A percentile compares a stretch with the other conserved stretches of the same genome.
These are phyloP conservation scores for Lagopus muta DNA, from an alignment of 2,113 vertebrate species.

Conservation along the genomic window DNA sequence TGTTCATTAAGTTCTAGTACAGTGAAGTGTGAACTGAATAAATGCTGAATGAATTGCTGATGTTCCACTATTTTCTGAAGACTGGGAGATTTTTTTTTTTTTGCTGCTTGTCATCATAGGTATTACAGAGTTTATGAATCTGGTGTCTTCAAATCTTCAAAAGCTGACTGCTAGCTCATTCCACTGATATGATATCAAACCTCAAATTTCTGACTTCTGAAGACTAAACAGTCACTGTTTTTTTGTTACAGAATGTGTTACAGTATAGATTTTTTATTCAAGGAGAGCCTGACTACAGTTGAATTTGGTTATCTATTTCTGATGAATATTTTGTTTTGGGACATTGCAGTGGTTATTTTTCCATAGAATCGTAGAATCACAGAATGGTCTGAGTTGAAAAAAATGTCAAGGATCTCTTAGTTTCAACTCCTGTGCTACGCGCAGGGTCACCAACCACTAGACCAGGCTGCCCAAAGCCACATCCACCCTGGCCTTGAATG, in stretches of 20 bases:
- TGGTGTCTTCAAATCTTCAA: not conserved
- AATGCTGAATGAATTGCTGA: not conserved
- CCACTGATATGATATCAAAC: not conserved
- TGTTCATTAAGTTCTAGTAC: not conserved
- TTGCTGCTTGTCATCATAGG: fast-evolving
- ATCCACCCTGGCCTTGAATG: no score
- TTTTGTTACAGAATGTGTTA: not conserved
- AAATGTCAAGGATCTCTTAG: no score
- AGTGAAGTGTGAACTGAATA: not conserved
- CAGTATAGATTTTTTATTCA: not conserved
- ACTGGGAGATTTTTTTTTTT: not conserved
- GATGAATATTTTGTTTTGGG: not conserved
- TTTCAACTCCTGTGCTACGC: no score
- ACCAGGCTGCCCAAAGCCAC: no score
- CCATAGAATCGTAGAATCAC: no score
- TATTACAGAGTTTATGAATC: not conserved
- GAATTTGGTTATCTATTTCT: not conserved
- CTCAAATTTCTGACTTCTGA: not conserved
- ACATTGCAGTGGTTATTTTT: not conserved
- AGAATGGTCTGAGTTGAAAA: no score
- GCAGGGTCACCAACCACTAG: no score
- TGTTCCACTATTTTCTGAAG: not conserved
- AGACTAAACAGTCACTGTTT: not conserved
- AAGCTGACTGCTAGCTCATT: not conserved
- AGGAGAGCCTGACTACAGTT: not conserved